These are phyloP conservation scores for Macrosoma leucophasiata DNA, from an alignment of 2,888 invertebrate species.

Conservation along the genomic window DNA sequence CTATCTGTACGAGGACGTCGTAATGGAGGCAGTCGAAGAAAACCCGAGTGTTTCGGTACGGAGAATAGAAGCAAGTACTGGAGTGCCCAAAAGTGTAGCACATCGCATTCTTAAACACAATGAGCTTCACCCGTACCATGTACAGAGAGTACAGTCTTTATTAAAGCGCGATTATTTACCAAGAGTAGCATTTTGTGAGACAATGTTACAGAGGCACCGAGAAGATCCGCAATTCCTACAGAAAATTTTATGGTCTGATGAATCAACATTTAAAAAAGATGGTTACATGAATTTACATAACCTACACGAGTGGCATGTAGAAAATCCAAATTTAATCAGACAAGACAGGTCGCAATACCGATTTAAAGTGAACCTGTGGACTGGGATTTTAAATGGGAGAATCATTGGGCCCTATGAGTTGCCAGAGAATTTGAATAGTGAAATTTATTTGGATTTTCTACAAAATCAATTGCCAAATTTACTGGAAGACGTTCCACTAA, in stretches of 20 bases:
- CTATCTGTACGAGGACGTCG: slow-evolving; percentile 3
- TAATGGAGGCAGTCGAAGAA: slow-evolving; percentile 1
- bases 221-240: slow-evolving; percentile 19
- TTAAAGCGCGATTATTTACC: slow-evolving; percentile 18
- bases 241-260: slow-evolving; percentile 19
- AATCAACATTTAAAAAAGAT: slow-evolving; percentile 21
- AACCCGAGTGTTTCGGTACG: slow-evolving; percentile 12
- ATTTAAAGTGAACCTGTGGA: slow-evolving; percentile 23
- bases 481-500: slow-evolving; percentile 1
- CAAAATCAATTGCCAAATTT: slow-evolving; percentile 5
- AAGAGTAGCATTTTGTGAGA: slow-evolving; percentile 19
- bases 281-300: slow-evolving; percentile 21
- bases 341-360: slow-evolving; percentile 24
- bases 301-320: slow-evolving; percentile 20
- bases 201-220: slow-evolving; percentile 14
- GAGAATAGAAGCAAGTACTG: slow-evolving; percentile 6
- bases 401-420: slow-evolving; percentile 8
- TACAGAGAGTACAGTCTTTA: slow-evolving; percentile 16
- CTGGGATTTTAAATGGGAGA: slow-evolving; percentile 9
- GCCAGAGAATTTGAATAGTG: slow-evolving; percentile 3
- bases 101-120: slow-evolving; percentile 1
- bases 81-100: slow-evolving; percentile 1
- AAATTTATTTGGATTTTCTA: slow-evolving; percentile 6
- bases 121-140: slow-evolving; percentile 8
- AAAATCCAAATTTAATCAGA: slow-evolving; percentile 20